A percentile compares a stretch with the other conserved stretches of the same genome.
Evolutionary conservation across 1,140 invertebrate species (phyloP).

Genomic region (Cotesia chilonis): DNA sequence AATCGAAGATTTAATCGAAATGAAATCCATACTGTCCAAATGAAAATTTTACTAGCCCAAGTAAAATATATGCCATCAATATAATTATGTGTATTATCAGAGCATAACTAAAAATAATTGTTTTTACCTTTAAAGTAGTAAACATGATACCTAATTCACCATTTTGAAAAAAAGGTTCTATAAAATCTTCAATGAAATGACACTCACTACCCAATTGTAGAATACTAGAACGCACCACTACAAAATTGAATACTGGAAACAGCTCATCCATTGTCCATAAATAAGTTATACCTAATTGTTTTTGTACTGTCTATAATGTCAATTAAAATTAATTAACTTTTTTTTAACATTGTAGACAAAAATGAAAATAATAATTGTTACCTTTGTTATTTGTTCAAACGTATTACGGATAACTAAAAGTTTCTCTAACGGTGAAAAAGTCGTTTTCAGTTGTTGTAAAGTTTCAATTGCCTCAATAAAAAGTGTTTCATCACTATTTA

Average conservation of each 20-base stretch:
- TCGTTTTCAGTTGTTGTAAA: conserved; percentile 79
- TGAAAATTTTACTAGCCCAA: too few species aligned
- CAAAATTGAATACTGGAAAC: conserved; percentile 86
- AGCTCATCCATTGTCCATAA: conserved; percentile 87
- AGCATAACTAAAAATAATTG: conserved; percentile 17
- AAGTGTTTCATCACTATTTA: conserved; percentile 62
- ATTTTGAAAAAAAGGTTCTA: conserved; percentile 77
- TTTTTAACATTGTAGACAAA: conserved; percentile 28
- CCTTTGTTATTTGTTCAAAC: conserved; percentile 80
- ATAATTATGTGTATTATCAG: not conserved
- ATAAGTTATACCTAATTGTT: conserved; percentile 67
- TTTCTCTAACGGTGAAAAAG: conserved; percentile 82
- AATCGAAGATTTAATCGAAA: too few species aligned
- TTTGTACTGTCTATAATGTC: conserved; percentile 66
- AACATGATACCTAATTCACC: conserved; percentile 87
- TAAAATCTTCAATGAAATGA: conserved; percentile 84
- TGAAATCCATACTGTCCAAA: too few species aligned
- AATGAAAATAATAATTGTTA: conserved; percentile 52
- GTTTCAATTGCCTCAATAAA: conserved; percentile 77
- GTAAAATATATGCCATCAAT: not conserved
- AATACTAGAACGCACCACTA: conserved; percentile 82
- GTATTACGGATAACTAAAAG: conserved; percentile 79
- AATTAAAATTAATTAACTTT: conserved; percentile 23
- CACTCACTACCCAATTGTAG: conserved; percentile 86
- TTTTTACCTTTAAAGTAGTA: conserved; percentile 77